These are phyloP conservation scores for Diplolepis rosae DNA, from an alignment of 2,888 invertebrate species.

Conservation along the genomic window DNA sequence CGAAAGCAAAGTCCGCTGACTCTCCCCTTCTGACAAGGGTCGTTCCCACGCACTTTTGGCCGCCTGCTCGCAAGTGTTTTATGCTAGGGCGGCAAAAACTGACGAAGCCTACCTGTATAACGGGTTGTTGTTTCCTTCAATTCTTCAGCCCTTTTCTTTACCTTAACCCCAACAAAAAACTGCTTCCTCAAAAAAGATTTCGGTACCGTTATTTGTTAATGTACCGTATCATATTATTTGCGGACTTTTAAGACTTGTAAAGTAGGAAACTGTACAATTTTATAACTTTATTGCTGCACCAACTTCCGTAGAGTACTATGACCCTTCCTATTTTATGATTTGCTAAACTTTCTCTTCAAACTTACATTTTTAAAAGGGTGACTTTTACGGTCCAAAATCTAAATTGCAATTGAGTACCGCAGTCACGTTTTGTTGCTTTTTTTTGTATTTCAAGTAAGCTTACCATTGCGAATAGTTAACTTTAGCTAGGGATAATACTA, in stretches of 20 bases:
- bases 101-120: conserved; percentile 10
- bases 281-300: not conserved
- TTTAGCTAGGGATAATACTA: not conserved
- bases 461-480: conserved; percentile 1
- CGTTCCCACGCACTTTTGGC: conserved; percentile 20
- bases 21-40: conserved; percentile 8
- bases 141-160: conserved; percentile 5
- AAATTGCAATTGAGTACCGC: not conserved
- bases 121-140: conserved; percentile 17
- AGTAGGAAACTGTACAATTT: not conserved
- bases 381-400: not conserved
- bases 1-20: conserved; percentile 18
- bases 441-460: not conserved
- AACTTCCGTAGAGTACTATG: not conserved
- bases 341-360: conserved; percentile 11
- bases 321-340: not conserved
- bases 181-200: conserved; percentile 7
- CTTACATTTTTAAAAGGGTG: conserved; percentile 5
- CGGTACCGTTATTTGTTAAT: conserved; percentile 12
- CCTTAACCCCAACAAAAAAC: not conserved
- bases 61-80: conserved; percentile 8
- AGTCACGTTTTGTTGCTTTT: not conserved
- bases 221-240: conserved; percentile 12
- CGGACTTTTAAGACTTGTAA: not conserved
- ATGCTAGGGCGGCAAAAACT: conserved; percentile 3